These are phyloP conservation scores for Anolis sagrei DNA, from an alignment of 2,113 vertebrate genomes.

Conservation along the genomic window DNA sequence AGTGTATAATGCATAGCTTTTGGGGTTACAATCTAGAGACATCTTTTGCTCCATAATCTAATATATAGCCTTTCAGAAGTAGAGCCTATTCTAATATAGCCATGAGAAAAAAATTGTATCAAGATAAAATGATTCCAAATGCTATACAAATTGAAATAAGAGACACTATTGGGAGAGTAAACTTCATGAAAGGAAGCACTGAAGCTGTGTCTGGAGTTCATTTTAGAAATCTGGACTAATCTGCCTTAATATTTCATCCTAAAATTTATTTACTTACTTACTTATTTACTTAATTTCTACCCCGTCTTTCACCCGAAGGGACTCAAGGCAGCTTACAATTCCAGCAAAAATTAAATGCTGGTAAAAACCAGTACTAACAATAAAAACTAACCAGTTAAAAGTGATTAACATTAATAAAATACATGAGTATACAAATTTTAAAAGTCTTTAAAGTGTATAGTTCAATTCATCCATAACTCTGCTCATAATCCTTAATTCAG, in stretches of 20 bases:
- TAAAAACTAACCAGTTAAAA: too few species aligned
- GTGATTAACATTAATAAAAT: too few species aligned
- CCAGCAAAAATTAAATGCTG: too few species aligned
- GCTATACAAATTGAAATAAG: background rate
- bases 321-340: too few species aligned
- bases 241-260: background rate
- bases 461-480: too few species aligned
- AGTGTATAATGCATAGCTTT: background rate
- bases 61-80: background rate
- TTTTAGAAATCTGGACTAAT: background rate
- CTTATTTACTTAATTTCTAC: too few species aligned
- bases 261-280: too few species aligned
- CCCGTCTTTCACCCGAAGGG: too few species aligned
- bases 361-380: too few species aligned
- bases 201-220: fast-evolving
- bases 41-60: background rate
- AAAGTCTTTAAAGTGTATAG: too few species aligned
- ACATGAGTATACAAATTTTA: too few species aligned
- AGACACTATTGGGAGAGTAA: background rate
- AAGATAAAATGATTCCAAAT: background rate
- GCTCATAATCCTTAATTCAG: too few species aligned
- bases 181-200: background rate
- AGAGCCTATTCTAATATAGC: background rate
- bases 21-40: background rate
- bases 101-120: background rate